Percentiles rank a stretch among this genome's conserved stretches.
These are phyloP conservation scores for Kuschelorhynchus macadamiae DNA, from an alignment of 2,888 invertebrate species.

Conservation along the genomic window DNA sequence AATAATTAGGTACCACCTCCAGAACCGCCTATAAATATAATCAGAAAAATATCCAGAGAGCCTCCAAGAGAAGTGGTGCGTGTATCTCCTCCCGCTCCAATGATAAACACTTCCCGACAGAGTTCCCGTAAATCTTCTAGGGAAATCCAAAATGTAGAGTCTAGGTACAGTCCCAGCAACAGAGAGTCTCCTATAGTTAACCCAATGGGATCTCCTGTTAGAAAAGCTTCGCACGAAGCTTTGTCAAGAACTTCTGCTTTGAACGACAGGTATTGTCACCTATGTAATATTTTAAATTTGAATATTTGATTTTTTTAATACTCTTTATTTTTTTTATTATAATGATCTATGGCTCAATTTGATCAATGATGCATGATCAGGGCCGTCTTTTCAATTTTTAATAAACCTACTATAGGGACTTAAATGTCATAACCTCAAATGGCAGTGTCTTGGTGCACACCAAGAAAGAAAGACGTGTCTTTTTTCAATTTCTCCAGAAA, in stretches of 20 bases:
- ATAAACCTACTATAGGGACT: too few relatives aligned
- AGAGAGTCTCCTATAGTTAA: constrained; percentile 57
- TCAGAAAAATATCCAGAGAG: constrained; percentile 62
- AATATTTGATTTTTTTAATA: constrained; percentile 1
- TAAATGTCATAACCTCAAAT: too few relatives aligned
- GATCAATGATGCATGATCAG: too few relatives aligned
- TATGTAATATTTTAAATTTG: background rate
- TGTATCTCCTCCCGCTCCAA: constrained; percentile 56
- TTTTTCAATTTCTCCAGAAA: too few relatives aligned
- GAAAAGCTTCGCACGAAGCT: constrained; percentile 52
- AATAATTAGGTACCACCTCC: constrained; percentile 79
- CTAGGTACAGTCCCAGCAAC: constrained; percentile 30
- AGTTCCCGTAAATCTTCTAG: constrained; percentile 65
- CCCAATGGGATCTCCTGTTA: constrained; percentile 30
- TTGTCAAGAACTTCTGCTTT: constrained; percentile 86
- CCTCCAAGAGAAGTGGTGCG: constrained; percentile 51
- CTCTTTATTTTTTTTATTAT: too few relatives aligned
- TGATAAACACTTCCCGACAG: constrained; percentile 50
- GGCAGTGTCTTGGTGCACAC: too few relatives aligned
- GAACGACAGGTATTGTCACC: constrained; percentile 73
- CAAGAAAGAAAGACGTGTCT: too few relatives aligned
- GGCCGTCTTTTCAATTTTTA: too few relatives aligned
- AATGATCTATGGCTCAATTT: too few relatives aligned
- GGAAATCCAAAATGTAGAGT: constrained; percentile 52
- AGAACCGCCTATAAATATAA: constrained; percentile 72